phyloP scores from a whole-genome alignment of 2,888 invertebrate species.

The Phasia obesa region DNA sequence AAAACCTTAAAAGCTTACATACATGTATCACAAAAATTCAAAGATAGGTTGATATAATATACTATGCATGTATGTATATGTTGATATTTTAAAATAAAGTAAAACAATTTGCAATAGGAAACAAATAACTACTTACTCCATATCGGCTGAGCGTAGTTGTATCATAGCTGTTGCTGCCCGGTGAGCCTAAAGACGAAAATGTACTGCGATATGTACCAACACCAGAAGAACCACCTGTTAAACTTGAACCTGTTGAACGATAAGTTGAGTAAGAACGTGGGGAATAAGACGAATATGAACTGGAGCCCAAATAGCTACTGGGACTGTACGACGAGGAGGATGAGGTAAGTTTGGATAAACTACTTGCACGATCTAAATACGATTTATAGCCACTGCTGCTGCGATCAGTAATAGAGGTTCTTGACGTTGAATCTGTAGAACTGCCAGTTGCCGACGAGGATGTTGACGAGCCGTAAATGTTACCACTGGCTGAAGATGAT shows the following conservation, averaged over 20 bases:
- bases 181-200: slow-evolving; percentile 76
- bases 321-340: slow-evolving; percentile 75
- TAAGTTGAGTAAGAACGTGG: slow-evolving; percentile 77
- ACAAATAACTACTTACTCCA: slow-evolving; percentile 81
- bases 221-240: slow-evolving; percentile 77
- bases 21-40: slow-evolving; percentile 57
- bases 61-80: slow-evolving; percentile 21
- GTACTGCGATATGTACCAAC: slow-evolving; percentile 79
- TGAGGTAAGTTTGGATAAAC: slow-evolving; percentile 77
- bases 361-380: slow-evolving; percentile 78
- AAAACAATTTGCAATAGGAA: background rate
- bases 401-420: slow-evolving; percentile 61
- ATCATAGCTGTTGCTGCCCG: slow-evolving; percentile 80
- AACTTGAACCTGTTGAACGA: slow-evolving; percentile 74
- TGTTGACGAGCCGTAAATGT: slow-evolving; percentile 81
- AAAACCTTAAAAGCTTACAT: slow-evolving; percentile 69
- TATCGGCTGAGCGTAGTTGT: slow-evolving; percentile 81
- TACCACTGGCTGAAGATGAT: slow-evolving; percentile 81
- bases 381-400: slow-evolving; percentile 76
- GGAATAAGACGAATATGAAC: slow-evolving; percentile 75
- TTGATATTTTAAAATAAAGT: slow-evolving; percentile 16
- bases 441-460: slow-evolving; percentile 77
- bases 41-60: slow-evolving; percentile 52
- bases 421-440: slow-evolving; percentile 63
- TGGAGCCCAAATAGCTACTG: slow-evolving; percentile 67